These are phyloP conservation scores for Lordiphosa clarofinis DNA, from an alignment of 1,140 invertebrate genomes.

Conservation along the genomic window DNA sequence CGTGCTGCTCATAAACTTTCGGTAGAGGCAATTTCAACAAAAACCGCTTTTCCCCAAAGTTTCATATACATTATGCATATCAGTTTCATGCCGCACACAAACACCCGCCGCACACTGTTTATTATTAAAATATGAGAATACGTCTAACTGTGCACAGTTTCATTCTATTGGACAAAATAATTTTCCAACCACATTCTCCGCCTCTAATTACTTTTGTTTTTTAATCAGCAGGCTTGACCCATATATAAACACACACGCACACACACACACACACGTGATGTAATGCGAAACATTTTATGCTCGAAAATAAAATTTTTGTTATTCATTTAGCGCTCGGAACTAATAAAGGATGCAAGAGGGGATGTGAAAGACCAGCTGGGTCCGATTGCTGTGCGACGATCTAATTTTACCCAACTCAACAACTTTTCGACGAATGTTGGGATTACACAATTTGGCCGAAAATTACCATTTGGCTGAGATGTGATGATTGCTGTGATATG, in stretches of 20 bases:
- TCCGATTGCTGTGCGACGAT: constrained; percentile 43
- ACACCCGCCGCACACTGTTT: constrained; percentile 15
- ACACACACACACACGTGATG: constrained; percentile 4
- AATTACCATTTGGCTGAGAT: constrained; percentile 18
- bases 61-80: constrained; percentile 58
- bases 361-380: constrained; percentile 26
- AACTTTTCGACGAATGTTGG: constrained; percentile 28
- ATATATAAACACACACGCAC: constrained; percentile 4
- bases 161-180: constrained; percentile 35
- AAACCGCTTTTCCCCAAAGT: constrained; percentile 35
- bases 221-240: constrained; percentile 71
- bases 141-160: constrained; percentile 49
- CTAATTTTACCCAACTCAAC: constrained; percentile 56
- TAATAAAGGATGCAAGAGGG: constrained; percentile 58
- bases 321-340: constrained; percentile 68
- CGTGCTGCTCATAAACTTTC: constrained; percentile 34
- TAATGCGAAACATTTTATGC: constrained; percentile 52
- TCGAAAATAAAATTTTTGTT: constrained; percentile 60
- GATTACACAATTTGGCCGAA: constrained; percentile 17
- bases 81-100: constrained; percentile 25
- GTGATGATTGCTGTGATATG: constrained; percentile 46
- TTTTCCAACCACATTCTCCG: constrained; percentile 39
- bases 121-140: constrained; percentile 40
- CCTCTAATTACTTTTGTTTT: constrained; percentile 74
- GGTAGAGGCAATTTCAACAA: constrained; percentile 34